These are phyloP conservation scores for Trisateles emortualis DNA, from an alignment of 2,888 invertebrate species.

Conservation along the genomic window DNA sequence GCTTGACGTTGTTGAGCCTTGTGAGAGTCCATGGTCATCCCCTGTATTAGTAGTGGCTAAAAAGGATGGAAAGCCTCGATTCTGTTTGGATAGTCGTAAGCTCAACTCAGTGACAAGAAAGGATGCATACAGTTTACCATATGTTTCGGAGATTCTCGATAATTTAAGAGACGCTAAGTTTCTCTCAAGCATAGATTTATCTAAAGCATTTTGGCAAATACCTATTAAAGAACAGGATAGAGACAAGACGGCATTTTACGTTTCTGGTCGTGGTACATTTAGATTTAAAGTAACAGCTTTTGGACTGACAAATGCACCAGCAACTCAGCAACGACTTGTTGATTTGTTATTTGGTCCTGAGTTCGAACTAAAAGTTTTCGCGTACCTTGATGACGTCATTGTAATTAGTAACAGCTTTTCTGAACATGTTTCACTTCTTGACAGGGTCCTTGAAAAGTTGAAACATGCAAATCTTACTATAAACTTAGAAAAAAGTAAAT, in stretches of 20 bases:
- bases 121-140: conserved; percentile 33
- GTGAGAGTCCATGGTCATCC: conserved; percentile 41
- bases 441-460: neutral
- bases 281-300: conserved; percentile 12
- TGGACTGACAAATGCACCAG: conserved; percentile 16
- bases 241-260: conserved; percentile 19
- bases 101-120: conserved; percentile 21
- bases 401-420: neutral
- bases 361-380: too few relatives aligned
- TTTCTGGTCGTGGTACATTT: conserved; percentile 14
- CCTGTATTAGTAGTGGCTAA: conserved; percentile 25
- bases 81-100: conserved; percentile 41
- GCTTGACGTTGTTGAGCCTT: conserved; percentile 33
- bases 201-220: conserved; percentile 18
- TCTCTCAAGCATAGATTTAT: conserved; percentile 35
- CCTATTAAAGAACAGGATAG: neutral
- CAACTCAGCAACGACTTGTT: conserved; percentile 20
- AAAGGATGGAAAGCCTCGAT: conserved; percentile 29
- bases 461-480: neutral
- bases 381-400: conserved; percentile 2
- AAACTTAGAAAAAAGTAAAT: neutral
- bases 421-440: neutral
- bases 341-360: conserved; percentile 8
- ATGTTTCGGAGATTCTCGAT: conserved; percentile 34
- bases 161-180: conserved; percentile 31